Percentiles rank a stretch among this genome's conserved stretches.
phyloP scores from a whole-genome alignment of 2,888 invertebrate genomes.

The Congeria kusceri region DNA sequence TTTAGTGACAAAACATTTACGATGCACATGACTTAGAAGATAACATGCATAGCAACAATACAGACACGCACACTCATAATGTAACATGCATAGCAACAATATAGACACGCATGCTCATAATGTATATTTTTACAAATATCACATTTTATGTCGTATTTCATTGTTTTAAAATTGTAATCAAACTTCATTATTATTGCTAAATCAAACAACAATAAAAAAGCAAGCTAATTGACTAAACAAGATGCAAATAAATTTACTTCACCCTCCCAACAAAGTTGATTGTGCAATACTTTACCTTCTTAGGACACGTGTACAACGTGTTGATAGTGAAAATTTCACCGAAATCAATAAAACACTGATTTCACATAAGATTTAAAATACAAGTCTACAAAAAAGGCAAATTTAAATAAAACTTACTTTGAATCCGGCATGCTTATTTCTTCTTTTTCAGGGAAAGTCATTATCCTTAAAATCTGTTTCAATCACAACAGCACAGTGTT shows the following conservation, averaged over 20 bases:
- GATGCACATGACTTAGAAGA: too few species aligned
- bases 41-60: too few species aligned
- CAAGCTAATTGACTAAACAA: not conserved
- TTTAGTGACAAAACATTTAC: too few species aligned
- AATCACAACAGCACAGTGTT: slow-evolving; percentile 12
- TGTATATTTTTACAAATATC: too few species aligned
- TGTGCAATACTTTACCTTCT: not conserved
- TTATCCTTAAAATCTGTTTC: slow-evolving; percentile 35
- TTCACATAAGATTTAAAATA: not conserved
- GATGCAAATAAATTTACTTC: not conserved
- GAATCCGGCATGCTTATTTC: slow-evolving; percentile 49
- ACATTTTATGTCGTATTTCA: too few species aligned
- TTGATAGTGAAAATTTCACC: too few species aligned
- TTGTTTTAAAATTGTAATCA: too few species aligned
- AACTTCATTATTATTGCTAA: too few species aligned
- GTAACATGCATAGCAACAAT: too few species aligned
- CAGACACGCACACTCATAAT: too few species aligned
- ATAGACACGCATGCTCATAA: too few species aligned
- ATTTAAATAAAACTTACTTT: slow-evolving; percentile 47
- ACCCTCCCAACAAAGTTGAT: not conserved
- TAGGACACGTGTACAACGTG: not conserved
- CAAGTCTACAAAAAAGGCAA: not conserved
- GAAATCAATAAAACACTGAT: not conserved
- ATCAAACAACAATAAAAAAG: too few species aligned
- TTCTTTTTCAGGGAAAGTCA: slow-evolving; percentile 59